Evolutionary conservation across 2,113 vertebrate species (phyloP), one percentile per base, ranked within the genome.

Genomic region (Epinephelus cyanopodus): DNA sequence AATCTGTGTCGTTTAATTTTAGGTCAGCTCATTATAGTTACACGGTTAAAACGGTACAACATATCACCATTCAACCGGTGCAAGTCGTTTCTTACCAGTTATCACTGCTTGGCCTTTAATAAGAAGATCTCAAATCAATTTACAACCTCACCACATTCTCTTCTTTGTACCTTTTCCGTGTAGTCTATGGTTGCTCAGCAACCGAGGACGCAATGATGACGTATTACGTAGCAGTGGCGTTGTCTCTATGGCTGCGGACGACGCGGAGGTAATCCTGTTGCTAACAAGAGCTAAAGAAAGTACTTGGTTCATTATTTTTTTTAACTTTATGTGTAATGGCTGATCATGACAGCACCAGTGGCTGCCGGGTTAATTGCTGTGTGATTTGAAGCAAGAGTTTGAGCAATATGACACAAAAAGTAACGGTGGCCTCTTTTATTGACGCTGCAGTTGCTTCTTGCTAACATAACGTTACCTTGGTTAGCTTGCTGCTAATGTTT

Each of bases 231-330:
- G 18, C 47, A 45, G 19, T 27, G 77, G 33, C 72, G 82, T 80
- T 58, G 94, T 95, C 90, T 93, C 93, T 94, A 95, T 96, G 94
- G 94, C 90, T 95, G 92, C 93, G 73, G 87, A 79, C 76, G 94
- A 95, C 92, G 94, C 95, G 42, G 47, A 87, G 88, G 84, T 90
- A 90, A 92, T 86, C 71, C 56, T 27, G 10, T 64, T 73, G 74
- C 72, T 80, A 79, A 64, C 19, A 6, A 19, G 27, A 79, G 14
- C 50, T 58, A 57, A 6, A n/a, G 37, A 10, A 54, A 65, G 63
- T 21, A 69, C 61, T 54, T 29, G 15, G 6, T 63, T 70, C 23
- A 23, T 18, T n/a, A n/a, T n/a, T n/a, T n/a, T n/a, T n/a, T 2
- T 69, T 56, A 18, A 13, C 3, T 3, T 29, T 5, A 2, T 9